phyloP scores from a whole-genome alignment of 2,888 invertebrate species.

The Eledona agricola region DNA sequence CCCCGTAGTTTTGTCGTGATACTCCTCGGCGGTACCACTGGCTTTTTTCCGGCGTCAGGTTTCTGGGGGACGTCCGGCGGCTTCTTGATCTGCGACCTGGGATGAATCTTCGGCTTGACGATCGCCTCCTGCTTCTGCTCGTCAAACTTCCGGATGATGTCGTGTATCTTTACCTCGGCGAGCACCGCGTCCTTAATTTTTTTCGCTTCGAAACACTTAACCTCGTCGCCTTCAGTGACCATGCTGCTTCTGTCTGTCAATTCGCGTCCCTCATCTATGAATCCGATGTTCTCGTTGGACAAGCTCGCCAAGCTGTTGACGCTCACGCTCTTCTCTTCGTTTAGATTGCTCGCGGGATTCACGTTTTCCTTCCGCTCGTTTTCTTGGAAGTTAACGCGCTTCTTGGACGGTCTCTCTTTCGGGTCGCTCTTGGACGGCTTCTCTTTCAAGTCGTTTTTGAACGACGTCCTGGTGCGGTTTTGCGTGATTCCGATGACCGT shows the following conservation, averaged over 20 bases:
- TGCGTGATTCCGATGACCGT: conserved; percentile 62
- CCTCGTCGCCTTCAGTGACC: conserved; percentile 51
- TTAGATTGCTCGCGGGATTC: conserved; percentile 49
- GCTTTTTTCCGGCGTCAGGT: conserved; percentile 45
- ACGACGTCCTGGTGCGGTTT: conserved; percentile 40
- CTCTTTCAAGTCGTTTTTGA: conserved; percentile 57
- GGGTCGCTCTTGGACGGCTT: conserved; percentile 23
- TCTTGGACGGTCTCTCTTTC: too few species aligned
- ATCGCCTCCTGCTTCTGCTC: conserved; percentile 44
- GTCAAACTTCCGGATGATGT: conserved; percentile 60
- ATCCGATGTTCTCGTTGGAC: conserved; percentile 58
- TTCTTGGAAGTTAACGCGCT: conserved; percentile 59
- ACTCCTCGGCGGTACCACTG: conserved; percentile 56
- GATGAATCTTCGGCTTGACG: conserved; percentile 53
- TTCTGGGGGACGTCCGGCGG: conserved; percentile 56
- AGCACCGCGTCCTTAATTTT: conserved; percentile 51
- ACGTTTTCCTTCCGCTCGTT: conserved; percentile 35
- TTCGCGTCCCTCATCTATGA: conserved; percentile 60
- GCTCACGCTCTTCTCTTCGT: conserved; percentile 59
- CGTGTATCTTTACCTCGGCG: conserved; percentile 59
- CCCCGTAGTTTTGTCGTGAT: conserved; percentile 61
- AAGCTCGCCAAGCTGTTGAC: conserved; percentile 59
- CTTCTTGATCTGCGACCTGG: conserved; percentile 52
- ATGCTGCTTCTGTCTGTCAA: conserved; percentile 61
- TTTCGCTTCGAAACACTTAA: conserved; percentile 7